Conservation (phyloP, 2,797 vertebrate genomes). For the Silurus lanzhouensis region DNA sequence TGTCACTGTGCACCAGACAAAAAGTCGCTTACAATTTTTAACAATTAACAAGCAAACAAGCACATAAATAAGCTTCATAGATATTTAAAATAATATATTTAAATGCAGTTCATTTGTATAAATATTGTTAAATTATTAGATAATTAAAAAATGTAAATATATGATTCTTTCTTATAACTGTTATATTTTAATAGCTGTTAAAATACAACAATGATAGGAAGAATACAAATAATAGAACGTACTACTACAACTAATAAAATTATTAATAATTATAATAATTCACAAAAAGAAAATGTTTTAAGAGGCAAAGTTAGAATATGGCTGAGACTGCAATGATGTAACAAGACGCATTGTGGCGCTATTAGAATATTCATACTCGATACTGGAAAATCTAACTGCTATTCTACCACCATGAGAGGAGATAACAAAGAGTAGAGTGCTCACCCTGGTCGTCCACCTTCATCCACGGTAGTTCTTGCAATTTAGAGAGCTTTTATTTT, state of each 20-base stretch:
- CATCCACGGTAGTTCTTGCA: background rate
- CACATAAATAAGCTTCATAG: too few species aligned
- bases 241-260: too few species aligned
- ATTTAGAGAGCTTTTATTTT: background rate
- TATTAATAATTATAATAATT: too few species aligned
- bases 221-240: too few species aligned
- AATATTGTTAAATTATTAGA: too few species aligned
- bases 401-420: background rate
- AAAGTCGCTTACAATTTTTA: background rate
- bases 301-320: background rate
- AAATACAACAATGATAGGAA: too few species aligned
- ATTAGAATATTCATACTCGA: conserved; percentile 47
- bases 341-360: conserved; percentile 59
- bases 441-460: background rate
- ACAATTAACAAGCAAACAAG: background rate
- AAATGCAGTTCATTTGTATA: too few species aligned
- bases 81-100: too few species aligned
- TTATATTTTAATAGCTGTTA: too few species aligned
- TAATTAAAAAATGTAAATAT: too few species aligned
- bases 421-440: conserved; percentile 8
- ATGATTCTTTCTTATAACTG: too few species aligned
- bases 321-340: background rate
- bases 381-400: background rate
- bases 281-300: too few species aligned
- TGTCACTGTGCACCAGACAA: conserved; percentile 66